Base-by-base conservation (phyloP, 2,113 vertebrate genomes). In the Rhinichthys klamathensis region DNA sequence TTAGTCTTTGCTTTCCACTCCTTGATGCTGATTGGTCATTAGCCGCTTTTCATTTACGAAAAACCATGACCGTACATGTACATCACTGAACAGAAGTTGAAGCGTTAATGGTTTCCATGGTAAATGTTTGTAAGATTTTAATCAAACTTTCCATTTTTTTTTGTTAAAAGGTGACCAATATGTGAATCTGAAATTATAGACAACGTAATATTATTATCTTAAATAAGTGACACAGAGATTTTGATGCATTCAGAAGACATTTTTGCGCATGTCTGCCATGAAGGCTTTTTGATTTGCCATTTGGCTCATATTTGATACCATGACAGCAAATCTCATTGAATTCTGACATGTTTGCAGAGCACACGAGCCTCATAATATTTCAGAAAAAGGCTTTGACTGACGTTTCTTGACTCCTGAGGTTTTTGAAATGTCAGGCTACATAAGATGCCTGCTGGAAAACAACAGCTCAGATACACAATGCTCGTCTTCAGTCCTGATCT, bases 341-440 rank as follows among this genome's bases (percentile, higher is more conserved):
- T 58, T 63, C n/a, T 63, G 86, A 75, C 60, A 61, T 7, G 4
- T 67, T 41, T 79, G n/a, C 56, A 10, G 63, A 69, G 54, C 44
- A 30, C 61, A 30, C 44, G 74, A 32, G 58, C 77, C 80, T 75
- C 56, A 73, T 84, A 80, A 70, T 69, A 25, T 73, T 73, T 54
- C 38, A 60, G 49, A 80, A 51, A 46, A 16, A 58, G 32, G 65
- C n/a, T 82, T 82, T 82, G 78, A 85, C 9, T 49, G 86, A 87
- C 70, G 27, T 70, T 38, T 77, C 73, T 32, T 76, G 83, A 81
- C 83, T 82, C 76, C 70, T 54, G 77, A 46, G 58, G 49, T 49
- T 44, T 77, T 32, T 56, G 49, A 88, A 88, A 88, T 87, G 86
- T 87, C 86, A 87, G 60, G 2, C 30, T 65, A 30, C 15, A 56